These are phyloP conservation scores for Serinus canaria DNA, from an alignment of 2,113 vertebrate species.

Conservation along the genomic window DNA sequence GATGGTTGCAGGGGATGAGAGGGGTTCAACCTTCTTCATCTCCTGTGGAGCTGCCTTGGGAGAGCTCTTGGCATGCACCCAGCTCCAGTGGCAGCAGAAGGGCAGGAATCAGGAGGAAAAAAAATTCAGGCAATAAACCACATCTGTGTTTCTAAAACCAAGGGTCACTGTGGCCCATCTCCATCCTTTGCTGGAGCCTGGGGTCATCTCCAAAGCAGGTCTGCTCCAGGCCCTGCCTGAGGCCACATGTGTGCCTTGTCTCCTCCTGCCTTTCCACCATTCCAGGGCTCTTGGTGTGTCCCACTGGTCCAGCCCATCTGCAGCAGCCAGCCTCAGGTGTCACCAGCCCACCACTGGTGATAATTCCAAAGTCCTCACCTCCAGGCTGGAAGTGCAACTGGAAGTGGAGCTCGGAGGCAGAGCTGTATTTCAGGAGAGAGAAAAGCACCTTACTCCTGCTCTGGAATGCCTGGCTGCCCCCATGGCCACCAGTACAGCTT, in stretches of 20 bases:
- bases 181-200: background rate
- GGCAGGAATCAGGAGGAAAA: background rate
- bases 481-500: background rate
- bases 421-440: background rate
- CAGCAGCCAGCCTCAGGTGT: background rate
- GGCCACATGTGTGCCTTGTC: background rate
- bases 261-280: background rate
- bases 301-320: background rate
- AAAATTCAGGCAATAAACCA: background rate
- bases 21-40: background rate
- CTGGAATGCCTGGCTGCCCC: background rate
- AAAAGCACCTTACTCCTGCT: background rate
- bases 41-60: background rate
- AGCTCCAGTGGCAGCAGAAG: background rate
- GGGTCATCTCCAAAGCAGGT: background rate
- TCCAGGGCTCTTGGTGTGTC: rapidly evolving
- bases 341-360: background rate
- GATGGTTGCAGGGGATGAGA: background rate
- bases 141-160: background rate
- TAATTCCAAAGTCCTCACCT: background rate
- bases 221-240: background rate
- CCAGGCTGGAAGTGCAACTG: background rate
- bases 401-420: background rate
- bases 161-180: background rate
- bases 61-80: background rate